phyloP scores from a whole-genome alignment of 1,140 invertebrate genomes.

The Trachymyrmex septentrionalis region DNA sequence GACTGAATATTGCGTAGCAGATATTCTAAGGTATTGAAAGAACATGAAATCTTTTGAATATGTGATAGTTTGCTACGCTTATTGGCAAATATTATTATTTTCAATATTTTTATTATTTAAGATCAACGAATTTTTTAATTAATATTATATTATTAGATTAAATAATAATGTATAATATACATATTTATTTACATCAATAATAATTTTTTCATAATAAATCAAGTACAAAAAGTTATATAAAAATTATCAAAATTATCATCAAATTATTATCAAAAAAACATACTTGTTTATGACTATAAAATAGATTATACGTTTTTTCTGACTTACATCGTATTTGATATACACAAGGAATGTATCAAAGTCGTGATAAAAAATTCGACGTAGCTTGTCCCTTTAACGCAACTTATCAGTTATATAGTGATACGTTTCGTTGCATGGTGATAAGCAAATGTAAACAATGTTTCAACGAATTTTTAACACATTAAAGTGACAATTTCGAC shows the following conservation, averaged over 20 bases:
- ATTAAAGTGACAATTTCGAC: constrained; percentile 57
- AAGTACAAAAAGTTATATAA: not conserved
- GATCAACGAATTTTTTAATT: not conserved
- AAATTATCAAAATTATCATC: not conserved
- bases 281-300: not conserved
- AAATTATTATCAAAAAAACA: not conserved
- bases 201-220: not conserved
- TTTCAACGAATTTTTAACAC: constrained; percentile 51
- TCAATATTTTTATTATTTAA: not conserved
- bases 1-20: not conserved
- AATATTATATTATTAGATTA: not conserved
- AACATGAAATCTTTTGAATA: constrained; percentile 1
- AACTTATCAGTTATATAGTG: too few species aligned
- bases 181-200: not conserved
- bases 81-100: not conserved
- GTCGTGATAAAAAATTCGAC: not conserved
- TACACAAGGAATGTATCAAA: not conserved
- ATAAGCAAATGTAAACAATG: constrained; percentile 54
- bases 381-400: not conserved
- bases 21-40: not conserved
- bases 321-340: not conserved
- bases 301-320: too few species aligned
- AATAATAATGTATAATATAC: not conserved
- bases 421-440: constrained; percentile 28
- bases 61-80: not conserved